These are phyloP conservation scores for Drosophila willistoni DNA, from an alignment of 1,140 invertebrate genomes.

Conservation along the genomic window DNA sequence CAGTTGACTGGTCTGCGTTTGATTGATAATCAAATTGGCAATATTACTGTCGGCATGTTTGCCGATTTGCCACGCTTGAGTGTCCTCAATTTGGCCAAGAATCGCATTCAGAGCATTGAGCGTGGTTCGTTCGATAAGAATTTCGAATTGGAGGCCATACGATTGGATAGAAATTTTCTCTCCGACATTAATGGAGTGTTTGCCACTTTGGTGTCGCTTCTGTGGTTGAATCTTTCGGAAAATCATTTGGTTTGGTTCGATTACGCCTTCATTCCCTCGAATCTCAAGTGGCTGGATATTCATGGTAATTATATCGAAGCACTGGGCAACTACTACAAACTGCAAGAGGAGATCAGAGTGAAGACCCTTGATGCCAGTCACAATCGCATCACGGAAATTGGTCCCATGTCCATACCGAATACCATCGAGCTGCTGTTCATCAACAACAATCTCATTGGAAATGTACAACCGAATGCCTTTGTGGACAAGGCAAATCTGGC, in stretches of 20 bases:
- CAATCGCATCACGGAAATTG: conserved; percentile 92
- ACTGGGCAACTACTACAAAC: conserved; percentile 93
- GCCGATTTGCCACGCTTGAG: conserved; percentile 92
- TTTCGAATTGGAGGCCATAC: conserved; percentile 90
- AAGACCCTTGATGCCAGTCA: conserved; percentile 94
- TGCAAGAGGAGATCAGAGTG: conserved; percentile 90
- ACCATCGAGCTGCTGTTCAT: conserved; percentile 94
- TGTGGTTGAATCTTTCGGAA: conserved; percentile 95
- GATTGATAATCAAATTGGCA: conserved; percentile 94
- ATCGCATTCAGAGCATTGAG: conserved; percentile 93
- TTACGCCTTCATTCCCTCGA: conserved; percentile 93
- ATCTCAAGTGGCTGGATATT: conserved; percentile 95
- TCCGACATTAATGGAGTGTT: conserved; percentile 94
- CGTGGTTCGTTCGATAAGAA: conserved; percentile 92
- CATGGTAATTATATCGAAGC: conserved; percentile 94
- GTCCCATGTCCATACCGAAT: conserved; percentile 92
- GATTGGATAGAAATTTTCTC: conserved; percentile 93
- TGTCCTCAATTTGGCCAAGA: conserved; percentile 93
- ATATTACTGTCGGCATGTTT: conserved; percentile 92
- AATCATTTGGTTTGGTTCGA: conserved; percentile 96
- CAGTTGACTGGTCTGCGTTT: conserved; percentile 92
- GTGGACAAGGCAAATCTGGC: conserved; percentile 92
- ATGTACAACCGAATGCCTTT: conserved; percentile 92
- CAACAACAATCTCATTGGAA: conserved; percentile 93
- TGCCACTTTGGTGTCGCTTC: conserved; percentile 89